These are phyloP conservation scores for Drosophila repleta DNA, from an alignment of 1,140 invertebrate species.

Conservation along the genomic window DNA sequence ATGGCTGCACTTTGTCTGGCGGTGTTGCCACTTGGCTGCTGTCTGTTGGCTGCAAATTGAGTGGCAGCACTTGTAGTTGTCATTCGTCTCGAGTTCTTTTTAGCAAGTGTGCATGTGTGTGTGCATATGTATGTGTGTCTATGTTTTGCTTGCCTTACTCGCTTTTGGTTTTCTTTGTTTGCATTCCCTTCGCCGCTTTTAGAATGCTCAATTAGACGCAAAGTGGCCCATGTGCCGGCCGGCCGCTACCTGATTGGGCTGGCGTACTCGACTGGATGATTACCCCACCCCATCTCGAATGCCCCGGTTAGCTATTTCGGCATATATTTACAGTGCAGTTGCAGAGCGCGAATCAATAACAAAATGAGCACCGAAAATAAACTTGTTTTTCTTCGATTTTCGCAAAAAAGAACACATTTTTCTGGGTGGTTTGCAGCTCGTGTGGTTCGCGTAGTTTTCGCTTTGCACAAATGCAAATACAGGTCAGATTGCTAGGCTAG, in stretches of 20 bases:
- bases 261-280: conserved; percentile 23
- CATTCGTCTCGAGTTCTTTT: conserved; percentile 40
- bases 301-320: conserved; percentile 42
- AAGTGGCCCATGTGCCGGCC: conserved; percentile 52
- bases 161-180: conserved; percentile 19
- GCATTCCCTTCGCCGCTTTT: conserved; percentile 36
- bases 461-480: conserved; percentile 63
- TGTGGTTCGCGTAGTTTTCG: conserved; percentile 45
- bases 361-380: conserved; percentile 47
- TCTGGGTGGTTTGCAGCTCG: conserved; percentile 16
- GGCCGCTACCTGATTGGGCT: conserved; percentile 38
- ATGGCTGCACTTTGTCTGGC: conserved; percentile 54
- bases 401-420: conserved; percentile 14
- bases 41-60: conserved; percentile 67
- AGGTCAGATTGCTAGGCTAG: conserved; percentile 13
- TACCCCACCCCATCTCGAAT: conserved; percentile 3
- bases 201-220: conserved; percentile 71
- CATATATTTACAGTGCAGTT: conserved; percentile 53
- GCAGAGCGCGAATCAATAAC: conserved; percentile 65
- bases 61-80: conserved; percentile 69
- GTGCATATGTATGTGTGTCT: conserved; percentile 25
- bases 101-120: conserved; percentile 16
- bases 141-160: conserved; percentile 22
- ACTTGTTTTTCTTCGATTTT: conserved; percentile 47
- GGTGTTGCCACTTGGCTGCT: conserved; percentile 72